A percentile compares a stretch with the other conserved stretches of the same genome.
Evolutionary conservation across 2,888 invertebrate genomes (phyloP).

Genomic region (Ormyrus thymus): DNA sequence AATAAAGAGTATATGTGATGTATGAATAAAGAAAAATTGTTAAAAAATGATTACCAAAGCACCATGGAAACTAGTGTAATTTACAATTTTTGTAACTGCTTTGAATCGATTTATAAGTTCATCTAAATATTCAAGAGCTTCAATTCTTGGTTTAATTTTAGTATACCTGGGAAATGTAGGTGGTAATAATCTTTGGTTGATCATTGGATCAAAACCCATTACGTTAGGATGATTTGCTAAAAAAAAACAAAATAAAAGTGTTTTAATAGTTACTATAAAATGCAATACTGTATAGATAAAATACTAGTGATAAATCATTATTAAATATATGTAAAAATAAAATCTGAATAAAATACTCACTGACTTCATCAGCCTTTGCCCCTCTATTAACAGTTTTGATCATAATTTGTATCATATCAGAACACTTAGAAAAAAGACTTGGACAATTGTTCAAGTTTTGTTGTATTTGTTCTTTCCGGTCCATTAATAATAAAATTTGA

Average conservation of each 20-base stretch:
- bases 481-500: slow-evolving; percentile 84
- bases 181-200: slow-evolving; percentile 96
- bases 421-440: slow-evolving; percentile 86
- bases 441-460: slow-evolving; percentile 86
- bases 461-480: slow-evolving; percentile 80
- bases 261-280: slow-evolving; percentile 5
- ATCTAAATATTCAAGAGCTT: slow-evolving; percentile 88
- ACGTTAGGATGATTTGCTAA: slow-evolving; percentile 84
- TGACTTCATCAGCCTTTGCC: slow-evolving; percentile 81
- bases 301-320: no score
- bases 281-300: background rate
- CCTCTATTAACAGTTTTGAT: slow-evolving; percentile 85
- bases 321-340: no score
- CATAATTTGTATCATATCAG: slow-evolving; percentile 88
- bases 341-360: slow-evolving; percentile 72
- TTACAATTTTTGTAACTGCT: slow-evolving; percentile 88
- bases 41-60: slow-evolving; percentile 80
- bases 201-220: slow-evolving; percentile 97
- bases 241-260: slow-evolving; percentile 39
- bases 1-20: slow-evolving; percentile 16
- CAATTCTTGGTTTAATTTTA: slow-evolving; percentile 87
- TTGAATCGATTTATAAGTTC: slow-evolving; percentile 88
- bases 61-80: slow-evolving; percentile 86
- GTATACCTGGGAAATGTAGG: slow-evolving; percentile 98
- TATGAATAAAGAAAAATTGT: slow-evolving; percentile 3